Percentiles rank a stretch among this genome's conserved stretches.
These are phyloP conservation scores for Lasiurus borealis DNA, from an alignment of 2,113 vertebrate species.

Conservation along the genomic window DNA sequence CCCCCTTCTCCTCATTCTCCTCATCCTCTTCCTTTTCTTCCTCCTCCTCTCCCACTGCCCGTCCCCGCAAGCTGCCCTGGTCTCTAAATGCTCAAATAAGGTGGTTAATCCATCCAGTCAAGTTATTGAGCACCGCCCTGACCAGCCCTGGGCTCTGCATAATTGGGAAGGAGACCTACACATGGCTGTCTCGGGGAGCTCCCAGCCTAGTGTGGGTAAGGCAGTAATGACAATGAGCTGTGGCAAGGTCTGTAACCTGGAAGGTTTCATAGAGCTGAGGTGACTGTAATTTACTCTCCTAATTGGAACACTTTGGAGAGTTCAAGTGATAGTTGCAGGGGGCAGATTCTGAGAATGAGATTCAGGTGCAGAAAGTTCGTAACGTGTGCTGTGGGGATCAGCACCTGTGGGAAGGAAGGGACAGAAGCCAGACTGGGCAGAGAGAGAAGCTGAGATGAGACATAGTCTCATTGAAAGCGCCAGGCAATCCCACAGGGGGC, in stretches of 20 bases:
- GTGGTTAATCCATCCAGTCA: background rate
- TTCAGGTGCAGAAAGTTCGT: background rate
- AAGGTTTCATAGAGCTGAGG: background rate
- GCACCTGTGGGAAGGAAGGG: background rate
- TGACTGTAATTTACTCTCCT: background rate
- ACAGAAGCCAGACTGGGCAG: background rate
- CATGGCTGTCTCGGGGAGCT: background rate
- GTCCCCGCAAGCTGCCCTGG: background rate
- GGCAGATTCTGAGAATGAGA: background rate
- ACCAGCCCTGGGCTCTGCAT: conserved; percentile 31
- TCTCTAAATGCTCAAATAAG: conserved; percentile 26
- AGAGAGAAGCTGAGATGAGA: background rate
- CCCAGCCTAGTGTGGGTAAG: background rate
- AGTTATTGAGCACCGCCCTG: background rate
- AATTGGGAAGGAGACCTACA: background rate
- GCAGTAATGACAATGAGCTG: background rate
- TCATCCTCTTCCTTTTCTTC: no score
- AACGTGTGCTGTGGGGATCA: background rate
- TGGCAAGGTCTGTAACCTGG: background rate
- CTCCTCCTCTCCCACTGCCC: no score
- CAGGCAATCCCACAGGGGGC: background rate
- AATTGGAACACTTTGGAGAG: background rate
- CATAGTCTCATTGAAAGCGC: background rate
- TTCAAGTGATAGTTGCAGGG: background rate
- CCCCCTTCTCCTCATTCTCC: background rate